Evolutionary conservation across 1,140 invertebrate species (phyloP).

Genomic region (Diachasmimorpha longicaudata): DNA sequence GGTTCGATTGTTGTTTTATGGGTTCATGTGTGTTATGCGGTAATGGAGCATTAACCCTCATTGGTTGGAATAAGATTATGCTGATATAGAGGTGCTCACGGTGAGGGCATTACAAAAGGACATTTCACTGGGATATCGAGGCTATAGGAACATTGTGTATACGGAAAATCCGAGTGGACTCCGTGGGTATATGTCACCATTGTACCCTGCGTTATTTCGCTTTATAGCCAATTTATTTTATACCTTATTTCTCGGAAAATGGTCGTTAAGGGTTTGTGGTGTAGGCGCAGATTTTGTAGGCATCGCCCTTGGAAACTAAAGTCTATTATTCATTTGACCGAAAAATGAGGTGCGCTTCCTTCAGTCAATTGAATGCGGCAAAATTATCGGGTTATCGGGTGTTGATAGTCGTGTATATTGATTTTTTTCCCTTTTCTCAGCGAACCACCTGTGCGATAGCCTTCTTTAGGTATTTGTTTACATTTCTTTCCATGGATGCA

Average conservation of each 20-base stretch:
- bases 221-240: slow-evolving; percentile 54
- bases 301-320: neutral
- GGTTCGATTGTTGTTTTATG: slow-evolving; percentile 32
- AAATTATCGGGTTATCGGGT: too few relatives aligned
- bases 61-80: neutral
- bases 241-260: slow-evolving; percentile 41
- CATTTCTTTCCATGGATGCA: too few relatives aligned
- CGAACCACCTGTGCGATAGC: too few relatives aligned
- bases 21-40: slow-evolving; percentile 25
- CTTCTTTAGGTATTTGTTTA: too few relatives aligned
- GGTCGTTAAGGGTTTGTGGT: slow-evolving; percentile 32
- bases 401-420: too few relatives aligned
- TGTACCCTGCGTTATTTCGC: neutral
- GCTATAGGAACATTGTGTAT: neutral
- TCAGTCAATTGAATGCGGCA: too few relatives aligned
- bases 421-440: too few relatives aligned
- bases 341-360: too few relatives aligned
- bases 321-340: too few relatives aligned
- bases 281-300: neutral
- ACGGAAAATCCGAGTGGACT: neutral
- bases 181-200: neutral
- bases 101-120: neutral
- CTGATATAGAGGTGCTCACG: neutral
- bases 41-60: neutral
- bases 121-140: neutral